phyloP scores from a whole-genome alignment of 2,113 vertebrate genomes.

The Coptodon rendalli region DNA sequence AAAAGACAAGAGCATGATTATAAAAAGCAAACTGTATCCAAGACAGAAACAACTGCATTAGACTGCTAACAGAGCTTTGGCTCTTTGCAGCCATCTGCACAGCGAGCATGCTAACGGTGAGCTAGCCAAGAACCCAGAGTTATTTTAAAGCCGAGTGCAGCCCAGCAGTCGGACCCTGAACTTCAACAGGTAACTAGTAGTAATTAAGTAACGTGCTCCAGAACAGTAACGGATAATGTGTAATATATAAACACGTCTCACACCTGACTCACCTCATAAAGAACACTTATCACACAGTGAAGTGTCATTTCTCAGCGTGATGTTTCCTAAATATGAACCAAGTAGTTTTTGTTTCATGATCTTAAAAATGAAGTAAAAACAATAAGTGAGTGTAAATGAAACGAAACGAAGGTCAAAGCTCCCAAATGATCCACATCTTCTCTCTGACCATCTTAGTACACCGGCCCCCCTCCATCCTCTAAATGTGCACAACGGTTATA shows the following conservation, averaged over 20 bases:
- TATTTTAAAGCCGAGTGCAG: background rate
- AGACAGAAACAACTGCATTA: background rate
- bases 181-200: background rate
- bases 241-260: background rate
- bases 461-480: background rate
- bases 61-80: background rate
- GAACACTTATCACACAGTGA: rapidly evolving
- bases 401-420: background rate
- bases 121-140: background rate
- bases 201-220: background rate
- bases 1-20: background rate
- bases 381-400: background rate
- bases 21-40: background rate
- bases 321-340: background rate
- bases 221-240: background rate
- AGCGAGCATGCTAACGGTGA: background rate
- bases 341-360: background rate
- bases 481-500: rapidly evolving
- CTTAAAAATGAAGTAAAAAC: background rate
- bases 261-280: background rate
- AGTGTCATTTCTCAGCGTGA: rapidly evolving
- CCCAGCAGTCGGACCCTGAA: background rate
- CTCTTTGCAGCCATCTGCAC: background rate
- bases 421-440: background rate
- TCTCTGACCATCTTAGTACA: background rate